Percentiles rank a stretch among this genome's conserved stretches.
Conservation (phyloP, 1,140 invertebrate genomes). For the Ectropis grisescens region DNA sequence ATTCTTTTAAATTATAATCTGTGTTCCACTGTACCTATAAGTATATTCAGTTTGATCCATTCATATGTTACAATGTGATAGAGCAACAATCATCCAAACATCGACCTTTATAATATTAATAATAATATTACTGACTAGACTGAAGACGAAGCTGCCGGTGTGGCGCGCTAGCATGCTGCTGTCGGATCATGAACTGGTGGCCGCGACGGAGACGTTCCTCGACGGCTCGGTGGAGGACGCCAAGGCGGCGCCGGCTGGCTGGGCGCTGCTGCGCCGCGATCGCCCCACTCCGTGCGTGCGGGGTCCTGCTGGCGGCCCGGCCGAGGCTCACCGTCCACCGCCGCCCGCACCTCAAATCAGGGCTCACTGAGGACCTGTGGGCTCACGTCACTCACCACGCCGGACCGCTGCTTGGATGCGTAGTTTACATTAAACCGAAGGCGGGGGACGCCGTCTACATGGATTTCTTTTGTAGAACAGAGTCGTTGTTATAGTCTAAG, state of each 20-base stretch:
- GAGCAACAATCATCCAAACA: no score
- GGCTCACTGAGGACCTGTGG: neutral
- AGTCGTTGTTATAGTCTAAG: no score
- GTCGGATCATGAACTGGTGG: neutral
- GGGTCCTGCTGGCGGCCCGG: neutral
- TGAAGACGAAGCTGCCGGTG: slow-evolving; percentile 1
- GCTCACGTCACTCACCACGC: neutral
- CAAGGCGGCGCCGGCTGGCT: neutral
- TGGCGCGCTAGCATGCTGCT: neutral
- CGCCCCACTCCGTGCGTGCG: neutral
- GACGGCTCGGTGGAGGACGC: neutral
- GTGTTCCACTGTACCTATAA: no score
- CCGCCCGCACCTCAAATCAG: neutral
- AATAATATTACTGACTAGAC: no score
- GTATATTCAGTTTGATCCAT: no score
- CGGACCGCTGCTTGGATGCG: neutral
- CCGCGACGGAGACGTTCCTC: slow-evolving; percentile 2
- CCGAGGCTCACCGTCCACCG: neutral
- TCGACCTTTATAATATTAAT: no score
- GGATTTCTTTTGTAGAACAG: neutral
- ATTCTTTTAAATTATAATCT: no score
- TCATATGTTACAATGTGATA: no score
- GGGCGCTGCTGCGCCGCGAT: slow-evolving; percentile 3
- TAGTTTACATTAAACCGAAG: neutral
- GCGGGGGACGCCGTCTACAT: neutral